Conservation (phyloP, 2,113 vertebrate species). For the Hypanus sabinus region DNA sequence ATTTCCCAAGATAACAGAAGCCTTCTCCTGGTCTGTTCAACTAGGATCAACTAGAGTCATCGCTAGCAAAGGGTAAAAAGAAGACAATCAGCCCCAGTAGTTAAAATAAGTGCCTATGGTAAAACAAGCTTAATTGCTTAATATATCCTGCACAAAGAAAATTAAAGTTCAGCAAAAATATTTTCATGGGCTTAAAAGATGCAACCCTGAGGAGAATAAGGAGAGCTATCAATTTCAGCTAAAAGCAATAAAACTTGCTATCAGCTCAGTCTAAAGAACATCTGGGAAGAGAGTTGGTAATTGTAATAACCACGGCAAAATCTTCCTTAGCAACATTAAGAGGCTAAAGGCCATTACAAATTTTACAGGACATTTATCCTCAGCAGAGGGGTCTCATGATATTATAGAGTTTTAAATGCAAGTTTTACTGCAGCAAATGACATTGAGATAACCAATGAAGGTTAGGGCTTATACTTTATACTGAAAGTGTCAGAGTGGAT, state of each 20-base stretch:
- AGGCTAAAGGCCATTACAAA: background rate
- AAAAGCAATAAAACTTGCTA: background rate
- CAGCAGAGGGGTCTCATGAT: background rate
- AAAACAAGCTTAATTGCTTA: slow-evolving; percentile 6
- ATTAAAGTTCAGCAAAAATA: background rate
- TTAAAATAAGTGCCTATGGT: background rate
- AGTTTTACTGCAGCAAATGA: background rate
- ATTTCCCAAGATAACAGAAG: background rate
- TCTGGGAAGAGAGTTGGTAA: background rate
- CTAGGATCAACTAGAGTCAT: background rate
- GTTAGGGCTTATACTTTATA: background rate
- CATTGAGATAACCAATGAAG: background rate
- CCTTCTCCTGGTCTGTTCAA: background rate
- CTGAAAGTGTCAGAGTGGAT: background rate
- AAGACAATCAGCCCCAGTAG: background rate
- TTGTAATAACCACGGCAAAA: background rate
- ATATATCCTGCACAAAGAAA: background rate
- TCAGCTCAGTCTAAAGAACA: background rate
- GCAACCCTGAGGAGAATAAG: background rate
- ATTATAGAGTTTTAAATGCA: background rate
- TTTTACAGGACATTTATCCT: background rate
- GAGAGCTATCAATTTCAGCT: background rate
- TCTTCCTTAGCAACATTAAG: background rate
- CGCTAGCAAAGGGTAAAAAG: background rate
- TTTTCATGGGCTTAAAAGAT: background rate